These are phyloP conservation scores for Camelus bactrianus DNA, from an alignment of 2,113 vertebrate genomes.

Conservation along the genomic window DNA sequence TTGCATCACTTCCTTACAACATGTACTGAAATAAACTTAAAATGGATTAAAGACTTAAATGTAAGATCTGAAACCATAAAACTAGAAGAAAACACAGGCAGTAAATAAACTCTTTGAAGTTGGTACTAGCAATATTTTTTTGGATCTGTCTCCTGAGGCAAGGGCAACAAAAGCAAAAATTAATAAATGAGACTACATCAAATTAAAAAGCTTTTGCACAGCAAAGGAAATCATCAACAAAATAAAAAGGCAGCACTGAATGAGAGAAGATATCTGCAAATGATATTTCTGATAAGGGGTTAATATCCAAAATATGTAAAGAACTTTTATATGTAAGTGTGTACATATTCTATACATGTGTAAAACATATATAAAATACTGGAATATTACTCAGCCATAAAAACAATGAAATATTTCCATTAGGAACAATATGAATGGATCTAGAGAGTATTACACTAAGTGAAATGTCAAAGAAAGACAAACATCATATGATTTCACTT, in stretches of 20 bases:
- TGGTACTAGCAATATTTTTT: not conserved
- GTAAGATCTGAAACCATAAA: not conserved
- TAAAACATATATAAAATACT: not conserved
- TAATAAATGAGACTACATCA: not conserved
- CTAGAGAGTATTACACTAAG: not conserved
- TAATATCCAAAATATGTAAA: not conserved
- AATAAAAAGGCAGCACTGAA: not conserved
- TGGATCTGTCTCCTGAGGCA: not conserved
- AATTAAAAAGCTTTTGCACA: not conserved
- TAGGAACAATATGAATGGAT: not conserved
- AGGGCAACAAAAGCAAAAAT: not conserved
- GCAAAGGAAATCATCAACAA: not conserved
- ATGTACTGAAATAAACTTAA: not conserved
- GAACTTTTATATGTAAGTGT: not conserved
- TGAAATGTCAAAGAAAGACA: not conserved
- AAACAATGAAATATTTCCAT: not conserved
- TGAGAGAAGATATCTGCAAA: not conserved
- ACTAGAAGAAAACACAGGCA: not conserved
- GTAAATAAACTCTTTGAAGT: not conserved
- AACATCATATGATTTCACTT: not conserved
- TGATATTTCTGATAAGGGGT: not conserved
- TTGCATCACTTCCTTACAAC: not conserved
- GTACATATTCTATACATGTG: too few species aligned
- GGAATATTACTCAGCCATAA: not conserved
- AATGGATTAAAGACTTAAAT: not conserved